A percentile compares a stretch with the other conserved stretches of the same genome.
Conservation (phyloP, 2,113 vertebrate species). For the Chaetura pelagica region DNA sequence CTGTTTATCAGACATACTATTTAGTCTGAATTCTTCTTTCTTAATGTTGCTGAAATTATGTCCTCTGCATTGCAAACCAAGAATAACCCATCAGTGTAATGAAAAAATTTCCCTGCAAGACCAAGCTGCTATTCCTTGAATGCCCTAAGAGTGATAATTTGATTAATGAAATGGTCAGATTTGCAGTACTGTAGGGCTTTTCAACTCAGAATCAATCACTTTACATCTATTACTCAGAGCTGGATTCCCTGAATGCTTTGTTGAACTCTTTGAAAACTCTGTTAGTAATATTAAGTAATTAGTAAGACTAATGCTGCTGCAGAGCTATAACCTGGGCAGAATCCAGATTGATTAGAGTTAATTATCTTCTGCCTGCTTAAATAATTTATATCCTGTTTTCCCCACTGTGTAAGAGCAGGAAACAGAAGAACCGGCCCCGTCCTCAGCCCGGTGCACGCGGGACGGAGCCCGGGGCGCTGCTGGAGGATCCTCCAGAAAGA, state of each 20-base stretch:
- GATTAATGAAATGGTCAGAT: constrained; percentile 52
- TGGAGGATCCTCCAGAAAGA: neutral
- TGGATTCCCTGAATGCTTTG: neutral
- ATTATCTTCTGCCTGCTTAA: constrained; percentile 61
- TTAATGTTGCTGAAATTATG: neutral
- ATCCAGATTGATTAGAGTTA: constrained; percentile 64
- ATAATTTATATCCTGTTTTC: constrained; percentile 32
- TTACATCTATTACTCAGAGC: neutral
- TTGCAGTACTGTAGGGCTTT: constrained; percentile 9
- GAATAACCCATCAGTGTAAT: neutral
- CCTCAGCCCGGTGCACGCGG: accelerated
- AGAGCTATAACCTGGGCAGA: constrained; percentile 55
- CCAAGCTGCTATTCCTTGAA: neutral
- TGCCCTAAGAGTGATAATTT: constrained; percentile 12
- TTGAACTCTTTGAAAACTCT: constrained; percentile 38
- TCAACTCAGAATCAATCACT: constrained; percentile 8
- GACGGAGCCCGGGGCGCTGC: accelerated
- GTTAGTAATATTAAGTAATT: constrained; percentile 65
- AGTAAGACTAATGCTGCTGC: constrained; percentile 57
- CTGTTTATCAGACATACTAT: neutral
- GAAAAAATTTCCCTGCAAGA: neutral
- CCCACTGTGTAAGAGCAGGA: neutral
- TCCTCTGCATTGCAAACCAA: neutral
- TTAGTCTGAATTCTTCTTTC: neutral
- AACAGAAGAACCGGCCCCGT: neutral